These are phyloP conservation scores for Caenorhabditis zanzibari DNA, from an alignment of 2,888 invertebrate genomes.

Conservation along the genomic window DNA sequence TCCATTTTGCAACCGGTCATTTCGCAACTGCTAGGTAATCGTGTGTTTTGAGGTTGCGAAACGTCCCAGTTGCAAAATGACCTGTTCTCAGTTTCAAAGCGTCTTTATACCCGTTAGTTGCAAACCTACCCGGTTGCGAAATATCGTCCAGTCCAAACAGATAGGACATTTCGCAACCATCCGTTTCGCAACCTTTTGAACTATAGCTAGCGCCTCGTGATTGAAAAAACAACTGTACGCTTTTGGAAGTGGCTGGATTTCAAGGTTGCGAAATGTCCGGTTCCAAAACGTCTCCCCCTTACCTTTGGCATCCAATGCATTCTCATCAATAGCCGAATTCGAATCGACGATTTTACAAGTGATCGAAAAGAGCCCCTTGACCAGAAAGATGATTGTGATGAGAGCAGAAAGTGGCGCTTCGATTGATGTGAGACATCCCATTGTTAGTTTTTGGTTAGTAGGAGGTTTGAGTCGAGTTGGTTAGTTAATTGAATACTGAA, in stretches of 20 bases:
- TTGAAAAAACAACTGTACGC: no score
- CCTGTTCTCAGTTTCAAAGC: no score
- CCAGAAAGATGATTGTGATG: constrained; percentile 40
- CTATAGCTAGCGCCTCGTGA: no score
- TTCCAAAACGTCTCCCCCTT: background rate
- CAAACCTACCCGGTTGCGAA: no score
- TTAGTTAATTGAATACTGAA: background rate
- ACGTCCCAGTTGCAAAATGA: no score
- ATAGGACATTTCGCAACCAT: no score
- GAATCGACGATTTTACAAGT: constrained; percentile 37
- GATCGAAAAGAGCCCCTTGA: constrained; percentile 22
- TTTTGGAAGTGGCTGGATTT: background rate
- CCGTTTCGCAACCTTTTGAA: no score
- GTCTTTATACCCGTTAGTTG: no score
- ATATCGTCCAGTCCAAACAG: no score
- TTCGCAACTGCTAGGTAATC: no score
- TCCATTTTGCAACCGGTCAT: no score
- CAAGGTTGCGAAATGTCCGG: background rate
- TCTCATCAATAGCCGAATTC: constrained; percentile 1
- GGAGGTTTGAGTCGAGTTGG: background rate
- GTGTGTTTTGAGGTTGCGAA: no score
- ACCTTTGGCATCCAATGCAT: constrained; percentile 37
- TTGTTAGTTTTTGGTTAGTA: constrained; percentile 35
- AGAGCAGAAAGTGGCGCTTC: constrained; percentile 38
- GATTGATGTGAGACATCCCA: constrained; percentile 39